Conservation (phyloP, 2,888 invertebrate genomes). For the Sinohyriopsis cumingii region DNA sequence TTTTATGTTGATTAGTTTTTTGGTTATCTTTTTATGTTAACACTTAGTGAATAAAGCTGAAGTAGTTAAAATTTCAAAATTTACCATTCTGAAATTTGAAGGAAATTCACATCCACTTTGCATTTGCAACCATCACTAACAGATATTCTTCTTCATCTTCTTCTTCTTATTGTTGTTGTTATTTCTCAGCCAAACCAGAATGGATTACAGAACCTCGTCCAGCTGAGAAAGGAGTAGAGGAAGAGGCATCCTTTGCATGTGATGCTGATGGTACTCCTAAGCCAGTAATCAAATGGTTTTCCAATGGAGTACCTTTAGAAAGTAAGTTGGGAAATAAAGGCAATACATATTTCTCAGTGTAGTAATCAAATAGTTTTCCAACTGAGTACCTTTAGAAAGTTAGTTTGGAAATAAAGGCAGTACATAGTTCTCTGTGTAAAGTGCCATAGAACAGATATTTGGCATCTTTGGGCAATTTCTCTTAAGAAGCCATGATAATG, state of each 20-base stretch:
- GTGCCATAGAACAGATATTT: not conserved
- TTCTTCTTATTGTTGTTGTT: not conserved
- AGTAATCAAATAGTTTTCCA: slow-evolving; percentile 93
- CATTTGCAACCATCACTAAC: too few species aligned
- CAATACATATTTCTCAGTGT: not conserved
- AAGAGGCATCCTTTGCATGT: slow-evolving; percentile 89
- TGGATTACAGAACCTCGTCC: slow-evolving; percentile 86
- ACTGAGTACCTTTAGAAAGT: slow-evolving; percentile 84
- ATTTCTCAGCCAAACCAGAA: slow-evolving; percentile 79
- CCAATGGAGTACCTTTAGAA: slow-evolving; percentile 88
- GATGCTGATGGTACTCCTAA: slow-evolving; percentile 91
- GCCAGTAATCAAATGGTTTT: slow-evolving; percentile 93
- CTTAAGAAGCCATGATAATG: too few species aligned
- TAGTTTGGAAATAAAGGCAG: slow-evolving; percentile 17
- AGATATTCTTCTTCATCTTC: not conserved
- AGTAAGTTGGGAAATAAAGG: slow-evolving; percentile 50
- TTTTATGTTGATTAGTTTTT: too few species aligned
- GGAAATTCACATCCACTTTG: too few species aligned
- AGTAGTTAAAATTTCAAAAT: too few species aligned
- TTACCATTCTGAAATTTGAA: too few species aligned
- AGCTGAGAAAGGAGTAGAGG: slow-evolving; percentile 91
- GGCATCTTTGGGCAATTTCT: too few species aligned
- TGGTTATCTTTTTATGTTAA: too few species aligned
- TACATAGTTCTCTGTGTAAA: not conserved
- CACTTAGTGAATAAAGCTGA: too few species aligned